Conservation (phyloP, 2,113 vertebrate genomes). For the Oophaga pumilio region DNA sequence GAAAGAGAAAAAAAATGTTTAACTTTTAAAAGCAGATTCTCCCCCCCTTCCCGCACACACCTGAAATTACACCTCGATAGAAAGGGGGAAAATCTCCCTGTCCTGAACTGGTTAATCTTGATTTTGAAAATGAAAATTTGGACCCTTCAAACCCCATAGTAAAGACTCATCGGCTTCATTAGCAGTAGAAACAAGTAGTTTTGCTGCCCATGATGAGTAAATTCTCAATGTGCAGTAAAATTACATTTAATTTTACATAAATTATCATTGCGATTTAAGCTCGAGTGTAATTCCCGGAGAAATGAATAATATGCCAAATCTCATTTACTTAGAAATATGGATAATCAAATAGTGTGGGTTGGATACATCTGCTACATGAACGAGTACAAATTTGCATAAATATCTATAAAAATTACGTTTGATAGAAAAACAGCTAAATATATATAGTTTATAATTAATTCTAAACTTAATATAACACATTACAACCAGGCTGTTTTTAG, state of each 20-base stretch:
- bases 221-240: background rate
- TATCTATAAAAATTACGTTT: conserved; percentile 31
- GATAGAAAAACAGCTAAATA: background rate
- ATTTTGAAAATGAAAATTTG: background rate
- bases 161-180: background rate
- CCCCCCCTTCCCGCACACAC: too few relatives aligned
- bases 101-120: background rate
- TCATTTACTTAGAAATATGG: conserved; percentile 25
- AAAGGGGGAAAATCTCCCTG: background rate
- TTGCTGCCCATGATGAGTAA: background rate
- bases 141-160: background rate
- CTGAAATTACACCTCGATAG: too few relatives aligned
- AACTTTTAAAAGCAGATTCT: too few relatives aligned
- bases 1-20: too few relatives aligned
- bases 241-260: conserved; percentile 8
- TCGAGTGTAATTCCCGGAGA: background rate
- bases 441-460: conserved; percentile 9
- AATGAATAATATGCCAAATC: background rate
- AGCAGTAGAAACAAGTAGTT: background rate
- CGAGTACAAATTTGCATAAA: conserved; percentile 34
- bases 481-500: background rate
- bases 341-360: conserved; percentile 43
- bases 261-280: background rate
- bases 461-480: background rate
- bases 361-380: conserved; percentile 42